Percentiles rank a stretch among this genome's conserved stretches.
phyloP scores from a whole-genome alignment of 2,113 vertebrate species.

The Upupa epops region DNA sequence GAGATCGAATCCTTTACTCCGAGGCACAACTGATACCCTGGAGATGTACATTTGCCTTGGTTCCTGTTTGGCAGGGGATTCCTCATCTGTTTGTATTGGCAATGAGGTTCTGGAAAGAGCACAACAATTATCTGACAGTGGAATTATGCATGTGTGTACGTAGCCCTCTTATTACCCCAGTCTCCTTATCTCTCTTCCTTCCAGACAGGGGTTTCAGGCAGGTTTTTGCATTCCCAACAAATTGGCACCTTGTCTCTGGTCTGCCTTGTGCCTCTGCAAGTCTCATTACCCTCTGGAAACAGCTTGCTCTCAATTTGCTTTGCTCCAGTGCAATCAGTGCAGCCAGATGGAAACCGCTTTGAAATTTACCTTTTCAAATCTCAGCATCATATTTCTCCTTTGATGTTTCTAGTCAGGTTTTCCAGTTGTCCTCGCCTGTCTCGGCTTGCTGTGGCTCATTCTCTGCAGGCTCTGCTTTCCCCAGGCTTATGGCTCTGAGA shows the following conservation, averaged over 20 bases:
- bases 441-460: neutral
- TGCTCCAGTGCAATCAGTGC: neutral
- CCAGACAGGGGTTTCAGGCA: neutral
- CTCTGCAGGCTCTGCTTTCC: neutral
- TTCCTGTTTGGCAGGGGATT: neutral
- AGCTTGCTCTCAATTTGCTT: neutral
- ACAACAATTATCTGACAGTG: neutral
- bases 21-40: neutral
- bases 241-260: neutral
- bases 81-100: neutral
- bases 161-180: neutral
- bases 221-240: neutral
- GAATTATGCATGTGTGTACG: neutral
- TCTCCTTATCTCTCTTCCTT: neutral
- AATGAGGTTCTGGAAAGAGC: neutral
- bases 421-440: neutral
- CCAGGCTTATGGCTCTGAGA: neutral
- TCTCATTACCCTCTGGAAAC: constrained; percentile 21
- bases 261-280: neutral
- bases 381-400: constrained; percentile 7
- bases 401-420: constrained; percentile 37
- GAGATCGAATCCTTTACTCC: neutral
- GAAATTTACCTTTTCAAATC: constrained; percentile 39
- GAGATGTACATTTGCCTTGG: neutral
- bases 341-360: neutral